Percentiles rank a stretch among this genome's conserved stretches.
These are phyloP conservation scores for Tetranychus piercei DNA, from an alignment of 2,888 invertebrate genomes.

Conservation along the genomic window DNA sequence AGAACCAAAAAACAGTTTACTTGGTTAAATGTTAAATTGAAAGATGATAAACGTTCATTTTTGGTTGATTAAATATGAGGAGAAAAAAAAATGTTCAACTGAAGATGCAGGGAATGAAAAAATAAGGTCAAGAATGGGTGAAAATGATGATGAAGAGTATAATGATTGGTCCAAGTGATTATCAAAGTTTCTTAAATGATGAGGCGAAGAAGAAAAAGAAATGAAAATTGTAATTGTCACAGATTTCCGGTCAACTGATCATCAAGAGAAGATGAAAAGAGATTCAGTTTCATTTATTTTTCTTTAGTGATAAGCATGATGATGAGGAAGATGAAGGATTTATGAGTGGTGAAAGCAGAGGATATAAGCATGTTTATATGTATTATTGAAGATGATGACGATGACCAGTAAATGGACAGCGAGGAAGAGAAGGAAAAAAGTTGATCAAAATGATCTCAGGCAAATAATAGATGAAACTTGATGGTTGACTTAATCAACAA, in stretches of 20 bases:
- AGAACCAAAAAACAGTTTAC: too few relatives aligned
- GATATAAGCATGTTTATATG: background rate
- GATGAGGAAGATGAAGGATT: background rate
- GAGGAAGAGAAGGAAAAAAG: background rate
- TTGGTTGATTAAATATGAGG: too few relatives aligned
- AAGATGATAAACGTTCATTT: too few relatives aligned
- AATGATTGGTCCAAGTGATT: background rate
- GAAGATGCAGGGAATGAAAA: background rate
- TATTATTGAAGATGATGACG: background rate
- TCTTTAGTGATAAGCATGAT: background rate
- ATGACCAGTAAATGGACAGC: background rate
- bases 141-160: background rate
- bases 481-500: conserved; percentile 1
- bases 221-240: background rate
- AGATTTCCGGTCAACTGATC: conserved; percentile 2
- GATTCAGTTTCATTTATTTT: background rate
- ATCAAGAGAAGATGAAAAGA: background rate
- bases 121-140: background rate
- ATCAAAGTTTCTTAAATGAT: background rate
- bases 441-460: background rate
- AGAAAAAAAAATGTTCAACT: background rate
- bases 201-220: background rate
- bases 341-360: background rate
- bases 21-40: too few relatives aligned
- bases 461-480: background rate